Conservation (phyloP, 1,140 invertebrate genomes). For the Argopecten irradians region DNA sequence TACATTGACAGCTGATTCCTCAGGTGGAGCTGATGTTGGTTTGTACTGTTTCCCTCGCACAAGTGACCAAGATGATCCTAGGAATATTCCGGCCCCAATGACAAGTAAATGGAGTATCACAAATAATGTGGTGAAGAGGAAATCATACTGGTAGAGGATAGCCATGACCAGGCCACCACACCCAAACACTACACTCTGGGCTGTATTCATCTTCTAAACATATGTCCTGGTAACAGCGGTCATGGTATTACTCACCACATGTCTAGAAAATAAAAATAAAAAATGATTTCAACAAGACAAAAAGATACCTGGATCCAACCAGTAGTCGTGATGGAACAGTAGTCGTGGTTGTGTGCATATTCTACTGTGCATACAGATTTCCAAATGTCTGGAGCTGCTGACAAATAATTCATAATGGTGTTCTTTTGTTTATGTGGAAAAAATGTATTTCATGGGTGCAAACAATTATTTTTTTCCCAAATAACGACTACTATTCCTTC, state of each 20-base stretch:
- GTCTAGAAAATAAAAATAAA: background rate
- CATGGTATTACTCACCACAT: background rate
- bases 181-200: conserved; percentile 26
- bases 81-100: conserved; percentile 48
- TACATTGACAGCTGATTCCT: conserved; percentile 40
- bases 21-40: conserved; percentile 42
- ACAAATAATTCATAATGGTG: too few species aligned
- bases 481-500: too few species aligned
- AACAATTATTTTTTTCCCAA: too few species aligned
- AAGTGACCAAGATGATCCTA: conserved; percentile 59
- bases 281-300: background rate
- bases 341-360: too few species aligned
- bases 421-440: too few species aligned
- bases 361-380: too few species aligned
- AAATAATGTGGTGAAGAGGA: conserved; percentile 43
- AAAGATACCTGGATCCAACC: too few species aligned
- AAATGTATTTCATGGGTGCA: too few species aligned
- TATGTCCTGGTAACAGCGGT: background rate
- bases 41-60: conserved; percentile 61
- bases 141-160: conserved; percentile 44
- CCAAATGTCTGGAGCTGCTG: too few species aligned
- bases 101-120: conserved; percentile 46
- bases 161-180: conserved; percentile 31
- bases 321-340: too few species aligned
- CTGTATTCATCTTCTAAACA: background rate